A percentile compares a stretch with the other conserved stretches of the same genome.
Conservation (phyloP, 1,140 invertebrate species). For the Nasonia vitripennis region DNA sequence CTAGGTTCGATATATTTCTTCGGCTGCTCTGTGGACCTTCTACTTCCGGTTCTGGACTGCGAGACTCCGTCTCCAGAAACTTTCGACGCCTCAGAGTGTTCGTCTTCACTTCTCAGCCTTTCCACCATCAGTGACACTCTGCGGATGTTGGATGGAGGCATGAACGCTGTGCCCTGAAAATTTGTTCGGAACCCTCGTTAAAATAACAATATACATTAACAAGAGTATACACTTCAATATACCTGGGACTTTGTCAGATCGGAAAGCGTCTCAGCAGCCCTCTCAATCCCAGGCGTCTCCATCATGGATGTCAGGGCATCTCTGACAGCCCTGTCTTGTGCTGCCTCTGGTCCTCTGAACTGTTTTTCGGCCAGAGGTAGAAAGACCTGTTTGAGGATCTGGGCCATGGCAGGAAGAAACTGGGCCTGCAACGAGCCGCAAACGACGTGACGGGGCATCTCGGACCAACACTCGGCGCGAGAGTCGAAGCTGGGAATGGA, state of each 20-base stretch:
- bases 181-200: neutral
- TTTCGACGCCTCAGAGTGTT: neutral
- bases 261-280: constrained; percentile 47
- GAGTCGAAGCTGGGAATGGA: constrained; percentile 76
- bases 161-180: constrained; percentile 66
- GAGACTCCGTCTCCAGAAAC: constrained; percentile 20
- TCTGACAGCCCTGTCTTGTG: constrained; percentile 14
- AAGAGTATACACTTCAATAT: neutral
- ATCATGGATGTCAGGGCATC: constrained; percentile 12
- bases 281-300: constrained; percentile 44
- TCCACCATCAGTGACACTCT: constrained; percentile 72
- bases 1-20: neutral
- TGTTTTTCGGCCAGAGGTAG: constrained; percentile 75
- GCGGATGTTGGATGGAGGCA: constrained; percentile 76
- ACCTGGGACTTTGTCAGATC: constrained; percentile 56
- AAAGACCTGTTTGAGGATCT: constrained; percentile 73
- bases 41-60: constrained; percentile 60
- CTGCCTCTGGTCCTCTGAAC: constrained; percentile 63
- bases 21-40: neutral
- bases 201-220: neutral
- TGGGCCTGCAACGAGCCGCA: constrained; percentile 78
- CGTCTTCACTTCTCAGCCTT: constrained; percentile 58
- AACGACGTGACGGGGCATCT: constrained; percentile 80
- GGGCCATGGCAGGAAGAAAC: constrained; percentile 76
- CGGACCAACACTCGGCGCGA: constrained; percentile 72